Evolutionary conservation across 2,113 vertebrate species (phyloP).

Genomic region (Nyctibius bracteatus): DNA sequence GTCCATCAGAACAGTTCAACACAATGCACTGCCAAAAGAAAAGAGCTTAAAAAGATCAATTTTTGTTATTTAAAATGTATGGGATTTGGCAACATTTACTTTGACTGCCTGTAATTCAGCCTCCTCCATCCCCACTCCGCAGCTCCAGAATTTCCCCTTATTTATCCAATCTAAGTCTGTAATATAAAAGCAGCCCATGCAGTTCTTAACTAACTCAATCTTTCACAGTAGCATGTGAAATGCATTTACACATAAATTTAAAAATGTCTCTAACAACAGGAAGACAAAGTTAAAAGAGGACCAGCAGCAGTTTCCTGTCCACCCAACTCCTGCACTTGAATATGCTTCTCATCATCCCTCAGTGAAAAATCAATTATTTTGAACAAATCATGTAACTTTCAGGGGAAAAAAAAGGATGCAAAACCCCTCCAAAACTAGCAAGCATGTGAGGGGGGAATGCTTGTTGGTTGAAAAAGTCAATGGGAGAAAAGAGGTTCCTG

Average conservation of each 20-base stretch:
- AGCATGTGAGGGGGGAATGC: neutral
- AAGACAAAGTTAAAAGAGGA: neutral
- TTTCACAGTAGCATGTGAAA: conserved; percentile 1
- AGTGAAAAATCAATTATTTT: neutral
- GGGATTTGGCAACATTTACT: neutral
- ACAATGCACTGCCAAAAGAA: conserved; percentile 32
- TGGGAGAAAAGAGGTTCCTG: neutral
- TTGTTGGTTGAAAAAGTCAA: neutral
- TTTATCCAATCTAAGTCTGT: neutral
- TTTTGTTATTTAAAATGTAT: conserved; percentile 7
- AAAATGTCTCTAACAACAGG: neutral
- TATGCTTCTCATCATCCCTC: neutral
- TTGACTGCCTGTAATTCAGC: neutral
- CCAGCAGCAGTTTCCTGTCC: neutral
- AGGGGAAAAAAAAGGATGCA: neutral
- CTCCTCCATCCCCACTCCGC: neutral
- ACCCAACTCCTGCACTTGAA: neutral
- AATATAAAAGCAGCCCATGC: neutral
- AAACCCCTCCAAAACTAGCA: rapidly evolving
- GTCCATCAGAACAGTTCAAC: conserved; percentile 51
- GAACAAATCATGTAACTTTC: neutral
- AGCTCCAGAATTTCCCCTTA: neutral
- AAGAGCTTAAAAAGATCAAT: neutral
- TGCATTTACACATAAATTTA: neutral
- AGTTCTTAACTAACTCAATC: neutral